Percentiles rank a stretch among this genome's conserved stretches.
Evolutionary conservation across 1,140 invertebrate species (phyloP).

Genomic region (Acyrthosiphon pisum): DNA sequence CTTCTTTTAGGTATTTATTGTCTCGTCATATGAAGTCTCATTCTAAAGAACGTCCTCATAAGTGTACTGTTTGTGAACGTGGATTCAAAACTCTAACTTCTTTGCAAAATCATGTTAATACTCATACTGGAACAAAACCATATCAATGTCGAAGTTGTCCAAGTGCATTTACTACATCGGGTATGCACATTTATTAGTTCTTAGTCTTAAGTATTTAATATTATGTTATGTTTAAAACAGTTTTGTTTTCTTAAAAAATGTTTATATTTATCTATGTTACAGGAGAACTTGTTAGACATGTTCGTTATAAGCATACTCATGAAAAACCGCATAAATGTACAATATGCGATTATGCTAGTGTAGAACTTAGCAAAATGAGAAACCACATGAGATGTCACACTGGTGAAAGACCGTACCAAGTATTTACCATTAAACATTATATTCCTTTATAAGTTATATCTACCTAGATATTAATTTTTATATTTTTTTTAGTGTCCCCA

Average conservation of each 20-base stretch:
- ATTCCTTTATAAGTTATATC: background rate
- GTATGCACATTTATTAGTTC: conserved; percentile 63
- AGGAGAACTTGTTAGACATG: conserved; percentile 59
- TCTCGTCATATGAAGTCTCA: conserved; percentile 95
- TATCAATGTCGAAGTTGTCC: conserved; percentile 94
- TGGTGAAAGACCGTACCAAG: conserved; percentile 68
- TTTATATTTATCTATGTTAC: conserved; percentile 33
- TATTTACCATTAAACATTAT: conserved; percentile 56
- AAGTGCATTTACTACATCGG: conserved; percentile 92
- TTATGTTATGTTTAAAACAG: background rate
- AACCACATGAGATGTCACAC: conserved; percentile 73
- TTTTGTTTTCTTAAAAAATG: background rate
- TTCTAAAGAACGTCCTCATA: conserved; percentile 92
- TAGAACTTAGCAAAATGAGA: conserved; percentile 73
- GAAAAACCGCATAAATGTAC: conserved; percentile 74
- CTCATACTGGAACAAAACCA: conserved; percentile 94
- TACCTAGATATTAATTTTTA: background rate
- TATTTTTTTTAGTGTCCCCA: conserved; percentile 81
- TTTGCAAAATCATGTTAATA: conserved; percentile 94
- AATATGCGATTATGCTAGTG: conserved; percentile 73
- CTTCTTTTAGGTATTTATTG: conserved; percentile 75
- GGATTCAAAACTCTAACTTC: conserved; percentile 95
- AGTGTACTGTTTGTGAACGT: conserved; percentile 91
- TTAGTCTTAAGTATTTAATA: background rate
- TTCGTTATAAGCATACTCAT: conserved; percentile 69